Evolutionary conservation across 2,888 invertebrate species (phyloP).

Genomic region (Malacosoma neustria): DNA sequence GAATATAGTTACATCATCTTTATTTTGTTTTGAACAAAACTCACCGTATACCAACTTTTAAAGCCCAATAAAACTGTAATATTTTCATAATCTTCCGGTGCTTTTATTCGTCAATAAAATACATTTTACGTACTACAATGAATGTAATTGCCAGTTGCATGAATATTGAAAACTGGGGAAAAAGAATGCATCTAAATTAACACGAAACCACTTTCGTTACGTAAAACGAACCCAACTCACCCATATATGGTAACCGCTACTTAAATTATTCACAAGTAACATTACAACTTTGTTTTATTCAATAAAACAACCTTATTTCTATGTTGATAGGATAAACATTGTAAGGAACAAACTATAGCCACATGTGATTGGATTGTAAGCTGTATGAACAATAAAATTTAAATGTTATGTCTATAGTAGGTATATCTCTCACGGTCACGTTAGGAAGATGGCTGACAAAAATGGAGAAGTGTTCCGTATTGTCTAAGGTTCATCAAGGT

Average conservation of each 20-base stretch:
- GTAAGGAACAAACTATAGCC: neutral
- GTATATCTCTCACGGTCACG: no score
- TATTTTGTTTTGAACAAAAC: no score
- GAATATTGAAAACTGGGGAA: conserved; percentile 4
- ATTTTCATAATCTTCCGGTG: no score
- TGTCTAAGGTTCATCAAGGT: no score
- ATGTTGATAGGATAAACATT: neutral
- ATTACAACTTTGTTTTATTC: neutral
- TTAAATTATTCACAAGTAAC: conserved; percentile 1
- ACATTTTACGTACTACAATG: no score
- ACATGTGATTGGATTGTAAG: neutral
- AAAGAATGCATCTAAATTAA: neutral
- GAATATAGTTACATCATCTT: no score
- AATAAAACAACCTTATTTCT: neutral
- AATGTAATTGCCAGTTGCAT: neutral
- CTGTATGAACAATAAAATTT: neutral
- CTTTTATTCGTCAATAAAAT: no score
- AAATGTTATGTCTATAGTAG: neutral
- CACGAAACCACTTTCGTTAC: neutral
- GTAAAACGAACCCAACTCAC: conserved; percentile 7
- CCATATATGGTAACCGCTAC: conserved; percentile 12
- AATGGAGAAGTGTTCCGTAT: no score
- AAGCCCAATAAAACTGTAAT: no score
- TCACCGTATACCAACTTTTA: no score
- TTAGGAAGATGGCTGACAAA: no score